phyloP scores from a whole-genome alignment of 2,797 vertebrate species.

The Acanthopagrus latus region DNA sequence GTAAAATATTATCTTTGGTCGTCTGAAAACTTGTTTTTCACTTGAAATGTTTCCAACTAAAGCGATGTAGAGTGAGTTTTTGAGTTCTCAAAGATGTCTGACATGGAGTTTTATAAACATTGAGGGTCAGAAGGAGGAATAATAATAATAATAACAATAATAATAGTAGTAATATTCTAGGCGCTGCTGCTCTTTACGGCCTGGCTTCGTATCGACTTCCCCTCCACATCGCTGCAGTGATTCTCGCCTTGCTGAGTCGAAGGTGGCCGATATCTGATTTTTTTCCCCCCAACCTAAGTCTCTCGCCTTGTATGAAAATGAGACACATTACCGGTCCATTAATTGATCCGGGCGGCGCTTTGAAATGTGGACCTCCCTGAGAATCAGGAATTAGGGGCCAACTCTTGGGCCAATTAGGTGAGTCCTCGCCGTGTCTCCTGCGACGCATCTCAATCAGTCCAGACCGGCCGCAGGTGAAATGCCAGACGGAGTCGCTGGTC shows the following conservation, averaged over 20 bases:
- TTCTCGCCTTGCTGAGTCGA: conserved; percentile 39
- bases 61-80: neutral
- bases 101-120: conserved; percentile 2
- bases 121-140: conserved; percentile 26
- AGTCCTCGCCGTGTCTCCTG: conserved; percentile 55
- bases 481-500: conserved; percentile 70
- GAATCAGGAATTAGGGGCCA: conserved; percentile 78
- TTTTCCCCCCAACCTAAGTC: conserved; percentile 52
- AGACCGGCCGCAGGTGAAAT: conserved; percentile 83
- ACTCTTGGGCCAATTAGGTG: conserved; percentile 84
- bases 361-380: conserved; percentile 83
- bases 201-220: conserved; percentile 52
- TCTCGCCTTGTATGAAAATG: conserved; percentile 79
- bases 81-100: neutral
- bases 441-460: conserved; percentile 80
- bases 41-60: neutral
- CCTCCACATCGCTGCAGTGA: conserved; percentile 43
- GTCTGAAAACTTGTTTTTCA: neutral
- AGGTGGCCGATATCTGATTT: conserved; percentile 71
- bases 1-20: no score
- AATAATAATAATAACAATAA: neutral
- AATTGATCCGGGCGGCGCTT: conserved; percentile 82
- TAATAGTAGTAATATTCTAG: conserved; percentile 13
- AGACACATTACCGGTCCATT: conserved; percentile 84
- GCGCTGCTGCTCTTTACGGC: conserved; percentile 23